Base-by-base conservation (phyloP, 2,888 invertebrate genomes). In the Aphodius granarius region DNA sequence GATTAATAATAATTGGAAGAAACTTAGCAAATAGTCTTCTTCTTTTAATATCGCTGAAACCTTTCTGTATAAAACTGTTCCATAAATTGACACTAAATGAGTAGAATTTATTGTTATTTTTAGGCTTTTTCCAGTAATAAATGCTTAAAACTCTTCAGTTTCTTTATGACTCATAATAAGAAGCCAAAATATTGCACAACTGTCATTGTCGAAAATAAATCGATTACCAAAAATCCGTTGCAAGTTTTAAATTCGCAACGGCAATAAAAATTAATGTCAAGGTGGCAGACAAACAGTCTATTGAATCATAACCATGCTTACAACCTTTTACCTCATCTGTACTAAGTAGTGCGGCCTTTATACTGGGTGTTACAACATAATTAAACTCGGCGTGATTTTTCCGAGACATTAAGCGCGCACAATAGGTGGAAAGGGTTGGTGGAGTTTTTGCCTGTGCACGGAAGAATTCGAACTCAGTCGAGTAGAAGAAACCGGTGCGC, bases 341-440 rank as follows among this genome's bases (percentile, higher is more conserved):
- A 76, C 73, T 76, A 75, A 79, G 79, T 78, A 79, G 6, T 9
- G 43, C 6, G 13, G 2, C 13, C 43, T 43, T 43, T 43, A 43
- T 13, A 43, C 77, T 73, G 80, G 80, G 80, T 81, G 84, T 84
- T 83, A 84, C 84, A 85, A 85, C 84, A 83, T 86, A 86, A 86
- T 86, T 85, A 86, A 85, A 82, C 83, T 77, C 82, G 83, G 84
- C 83, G 86, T 86, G 86, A 86, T 86, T 85, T 86, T 86, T 86
- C 85, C 86, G 80, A 85, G 82, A 86, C 86, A 86, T 86, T 86
- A 83, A 83, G 80, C 83, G 76, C 65, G 74, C 75, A 86, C 84
- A 86, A 86, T 84, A 77, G 77, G 64, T 70, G 63, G 71, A 86
- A 86, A 86, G 86, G 86, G 86, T 86, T 86, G 86, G 81, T 82